These are phyloP conservation scores for Dendrocopos noguchii DNA, from an alignment of 2,113 vertebrate species.

Conservation along the genomic window DNA sequence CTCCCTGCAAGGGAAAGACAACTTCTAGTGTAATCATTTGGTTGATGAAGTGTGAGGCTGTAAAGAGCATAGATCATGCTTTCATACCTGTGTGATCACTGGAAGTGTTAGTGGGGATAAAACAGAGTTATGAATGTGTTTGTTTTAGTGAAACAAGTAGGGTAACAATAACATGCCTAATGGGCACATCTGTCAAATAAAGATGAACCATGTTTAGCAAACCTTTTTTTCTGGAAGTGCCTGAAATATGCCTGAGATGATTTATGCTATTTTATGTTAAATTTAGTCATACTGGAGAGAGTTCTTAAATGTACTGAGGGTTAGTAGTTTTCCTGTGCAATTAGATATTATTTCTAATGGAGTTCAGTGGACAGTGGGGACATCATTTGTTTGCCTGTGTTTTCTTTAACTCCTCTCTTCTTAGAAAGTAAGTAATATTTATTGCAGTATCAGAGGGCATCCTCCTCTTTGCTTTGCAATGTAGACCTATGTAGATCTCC, in stretches of 20 bases:
- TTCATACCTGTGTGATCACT: slow-evolving; percentile 15
- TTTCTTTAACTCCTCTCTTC: background rate
- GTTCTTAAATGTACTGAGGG: background rate
- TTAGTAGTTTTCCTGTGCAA: background rate
- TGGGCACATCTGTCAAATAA: background rate
- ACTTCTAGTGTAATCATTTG: background rate
- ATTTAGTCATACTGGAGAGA: background rate
- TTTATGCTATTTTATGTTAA: background rate
- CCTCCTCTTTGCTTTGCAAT: background rate
- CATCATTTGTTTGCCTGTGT: background rate
- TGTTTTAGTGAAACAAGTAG: slow-evolving; percentile 1
- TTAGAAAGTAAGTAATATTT: background rate
- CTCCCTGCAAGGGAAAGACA: background rate
- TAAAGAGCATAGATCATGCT: slow-evolving; percentile 8
- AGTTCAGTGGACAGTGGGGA: background rate
- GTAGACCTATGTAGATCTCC: background rate
- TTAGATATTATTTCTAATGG: background rate
- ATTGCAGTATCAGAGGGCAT: background rate
- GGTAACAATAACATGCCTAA: background rate
- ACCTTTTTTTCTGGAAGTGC: background rate
- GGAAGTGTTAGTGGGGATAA: background rate
- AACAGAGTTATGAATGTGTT: slow-evolving; percentile 23
- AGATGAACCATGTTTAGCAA: background rate
- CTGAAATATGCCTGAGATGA: background rate
- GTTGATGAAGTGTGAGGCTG: background rate